Evolutionary conservation across 2,888 invertebrate species (phyloP), one percentile per base, ranked within the genome.

Genomic region (Oscheius sp.): DNA sequence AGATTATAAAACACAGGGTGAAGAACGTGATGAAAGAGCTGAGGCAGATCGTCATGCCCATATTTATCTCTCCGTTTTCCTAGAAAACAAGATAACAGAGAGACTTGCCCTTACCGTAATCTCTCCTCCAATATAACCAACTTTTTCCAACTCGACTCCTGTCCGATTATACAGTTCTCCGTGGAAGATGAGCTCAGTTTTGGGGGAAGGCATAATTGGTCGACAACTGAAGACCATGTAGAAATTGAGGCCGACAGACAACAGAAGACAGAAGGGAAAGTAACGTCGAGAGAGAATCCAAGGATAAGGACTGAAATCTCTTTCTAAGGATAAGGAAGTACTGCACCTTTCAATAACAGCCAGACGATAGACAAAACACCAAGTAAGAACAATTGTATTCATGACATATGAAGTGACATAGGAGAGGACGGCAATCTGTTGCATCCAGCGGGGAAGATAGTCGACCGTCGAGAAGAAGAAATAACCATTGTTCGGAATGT

Each of bases 391-490:
- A 35, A 66, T 29, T 3, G 52, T n/a, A n/a, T 52, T 49, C 13
- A 29, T 13, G 13, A 49, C 9, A 35, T 52, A 49, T 5, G 49
- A 49, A 6, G n/a, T 29, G 52, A 66, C 18, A 21, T 49, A 52
- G 35, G 9, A 52, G n/a, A 49, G 13, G 13, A 66, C 35, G 23
- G 46, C 29, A n/a, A 52, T 27, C 18, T 52, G 49, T 52, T 66
- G 52, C 16, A 66, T 27, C 52, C 52, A 66, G 25, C 35, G 46
- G 13, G 66, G 66, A 2, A 66, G 35, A 1, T 49, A 23, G 18
- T 66, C 66, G 29, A 66, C 52, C 2, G 66, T 66, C 9, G 66
- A 52, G 18, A 66, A 16, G 49, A 49, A 52, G 52, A 66, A 52
- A 18, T 18, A 52, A 16, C 66, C 66, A 35, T 66, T 66, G 2